These are phyloP conservation scores for Oikopleura albicans DNA, from an alignment of 23 tunicate species.

Conservation along the genomic window DNA sequence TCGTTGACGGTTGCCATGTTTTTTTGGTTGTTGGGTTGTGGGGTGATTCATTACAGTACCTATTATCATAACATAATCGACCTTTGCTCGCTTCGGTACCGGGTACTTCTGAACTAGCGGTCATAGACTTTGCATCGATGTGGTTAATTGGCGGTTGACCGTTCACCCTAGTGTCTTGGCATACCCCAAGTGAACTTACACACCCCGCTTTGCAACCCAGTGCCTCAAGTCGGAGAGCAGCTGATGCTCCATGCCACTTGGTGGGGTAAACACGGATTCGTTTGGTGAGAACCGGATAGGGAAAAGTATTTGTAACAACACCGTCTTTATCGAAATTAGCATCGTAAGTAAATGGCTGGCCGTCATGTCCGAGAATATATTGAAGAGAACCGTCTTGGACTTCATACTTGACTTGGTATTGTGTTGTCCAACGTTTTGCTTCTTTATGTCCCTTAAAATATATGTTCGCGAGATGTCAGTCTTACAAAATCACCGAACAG, in stretches of 20 bases:
- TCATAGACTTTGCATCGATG: neutral
- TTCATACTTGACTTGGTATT: neutral
- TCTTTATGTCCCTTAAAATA: too few relatives aligned
- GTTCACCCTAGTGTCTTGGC: neutral
- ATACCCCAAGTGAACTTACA: neutral
- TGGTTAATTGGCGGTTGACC: neutral
- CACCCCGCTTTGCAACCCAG: conserved; percentile 1
- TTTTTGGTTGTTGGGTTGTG: neutral
- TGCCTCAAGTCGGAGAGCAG: neutral
- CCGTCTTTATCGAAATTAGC: neutral
- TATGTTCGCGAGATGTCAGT: too few relatives aligned
- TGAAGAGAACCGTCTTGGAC: neutral
- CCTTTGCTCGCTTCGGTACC: neutral
- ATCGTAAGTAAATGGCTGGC: neutral
- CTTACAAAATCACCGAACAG: too few relatives aligned
- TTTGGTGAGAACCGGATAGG: neutral
- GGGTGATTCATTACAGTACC: neutral
- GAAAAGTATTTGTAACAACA: neutral
- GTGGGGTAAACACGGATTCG: neutral
- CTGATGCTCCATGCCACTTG: neutral
- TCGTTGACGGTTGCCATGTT: neutral
- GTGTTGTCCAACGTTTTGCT: neutral
- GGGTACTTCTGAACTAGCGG: conserved; percentile 12
- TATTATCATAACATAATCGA: neutral
- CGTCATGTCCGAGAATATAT: neutral